phyloP scores from a whole-genome alignment of 2,888 invertebrate species.

The Lasius fuliginosus region DNA sequence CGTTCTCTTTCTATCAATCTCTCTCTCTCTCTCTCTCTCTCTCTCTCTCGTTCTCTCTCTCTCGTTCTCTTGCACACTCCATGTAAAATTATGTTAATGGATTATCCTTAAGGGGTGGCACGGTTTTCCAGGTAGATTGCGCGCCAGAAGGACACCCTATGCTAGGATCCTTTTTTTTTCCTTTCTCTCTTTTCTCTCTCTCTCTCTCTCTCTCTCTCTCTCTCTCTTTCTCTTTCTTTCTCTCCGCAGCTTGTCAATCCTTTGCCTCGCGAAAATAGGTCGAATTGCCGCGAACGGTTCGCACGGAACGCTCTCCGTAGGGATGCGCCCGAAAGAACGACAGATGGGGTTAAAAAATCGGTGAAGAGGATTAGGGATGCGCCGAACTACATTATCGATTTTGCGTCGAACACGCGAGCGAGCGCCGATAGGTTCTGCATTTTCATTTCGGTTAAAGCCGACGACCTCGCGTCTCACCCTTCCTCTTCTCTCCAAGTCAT shows the following conservation, averaged over 20 bases:
- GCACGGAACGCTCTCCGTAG: constrained; percentile 78
- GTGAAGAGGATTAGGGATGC: constrained; percentile 86
- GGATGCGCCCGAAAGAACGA: constrained; percentile 75
- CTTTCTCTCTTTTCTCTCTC: constrained; percentile 33
- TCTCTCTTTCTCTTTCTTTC: constrained; percentile 55
- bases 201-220: constrained; percentile 36
- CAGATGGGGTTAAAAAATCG: constrained; percentile 86
- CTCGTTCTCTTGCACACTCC: constrained; percentile 60
- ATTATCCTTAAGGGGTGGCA: constrained; percentile 83
- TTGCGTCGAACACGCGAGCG: constrained; percentile 63
- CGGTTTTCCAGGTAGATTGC: constrained; percentile 76
- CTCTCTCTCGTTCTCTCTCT: background rate
- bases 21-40: background rate
- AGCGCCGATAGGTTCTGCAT: constrained; percentile 75
- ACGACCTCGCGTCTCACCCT: constrained; percentile 70
- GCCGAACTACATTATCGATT: constrained; percentile 79
- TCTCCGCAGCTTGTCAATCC: constrained; percentile 71
- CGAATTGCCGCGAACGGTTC: constrained; percentile 75
- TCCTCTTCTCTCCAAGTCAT: constrained; percentile 47
- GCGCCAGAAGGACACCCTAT: constrained; percentile 64
- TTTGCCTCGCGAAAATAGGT: constrained; percentile 80
- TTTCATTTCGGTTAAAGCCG: constrained; percentile 82
- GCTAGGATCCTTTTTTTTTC: constrained; percentile 48
- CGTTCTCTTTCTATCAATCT: constrained; percentile 28
- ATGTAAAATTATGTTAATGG: constrained; percentile 87